Conservation (phyloP, 2,888 invertebrate species). For the Drosophila pegasa region DNA sequence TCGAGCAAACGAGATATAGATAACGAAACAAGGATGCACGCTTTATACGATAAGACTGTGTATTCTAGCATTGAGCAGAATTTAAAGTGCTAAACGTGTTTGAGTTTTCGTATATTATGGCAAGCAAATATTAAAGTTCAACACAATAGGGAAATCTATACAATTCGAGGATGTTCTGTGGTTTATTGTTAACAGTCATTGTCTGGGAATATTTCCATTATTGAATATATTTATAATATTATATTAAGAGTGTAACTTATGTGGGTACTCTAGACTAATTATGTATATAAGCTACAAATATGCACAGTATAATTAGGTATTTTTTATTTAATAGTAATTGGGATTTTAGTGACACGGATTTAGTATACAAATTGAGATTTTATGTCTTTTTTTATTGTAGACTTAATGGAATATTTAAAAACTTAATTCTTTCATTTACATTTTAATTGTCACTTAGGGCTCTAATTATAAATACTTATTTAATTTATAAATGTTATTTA, state of each 20-base stretch:
- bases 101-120: not conserved
- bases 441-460: constrained; percentile 36
- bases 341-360: constrained; percentile 57
- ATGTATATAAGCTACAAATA: constrained; percentile 47
- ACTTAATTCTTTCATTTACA: constrained; percentile 32
- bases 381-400: not conserved
- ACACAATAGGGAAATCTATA: not conserved
- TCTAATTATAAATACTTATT: constrained; percentile 41
- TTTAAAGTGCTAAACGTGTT: not conserved
- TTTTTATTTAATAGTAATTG: constrained; percentile 8
- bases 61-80: not conserved
- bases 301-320: constrained; percentile 18
- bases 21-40: not conserved
- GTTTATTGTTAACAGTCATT: constrained; percentile 29
- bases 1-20: constrained; percentile 16
- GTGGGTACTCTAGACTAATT: constrained; percentile 56
- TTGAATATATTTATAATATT: constrained; percentile 1
- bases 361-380: constrained; percentile 18
- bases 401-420: constrained; percentile 24
- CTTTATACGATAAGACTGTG: not conserved
- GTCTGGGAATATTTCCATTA: constrained; percentile 5
- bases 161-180: not conserved
- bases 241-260: constrained; percentile 43
- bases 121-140: not conserved
- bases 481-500: constrained; percentile 26